Evolutionary conservation across 2,888 invertebrate genomes (phyloP).

Genomic region (Cryptus viduatorius): DNA sequence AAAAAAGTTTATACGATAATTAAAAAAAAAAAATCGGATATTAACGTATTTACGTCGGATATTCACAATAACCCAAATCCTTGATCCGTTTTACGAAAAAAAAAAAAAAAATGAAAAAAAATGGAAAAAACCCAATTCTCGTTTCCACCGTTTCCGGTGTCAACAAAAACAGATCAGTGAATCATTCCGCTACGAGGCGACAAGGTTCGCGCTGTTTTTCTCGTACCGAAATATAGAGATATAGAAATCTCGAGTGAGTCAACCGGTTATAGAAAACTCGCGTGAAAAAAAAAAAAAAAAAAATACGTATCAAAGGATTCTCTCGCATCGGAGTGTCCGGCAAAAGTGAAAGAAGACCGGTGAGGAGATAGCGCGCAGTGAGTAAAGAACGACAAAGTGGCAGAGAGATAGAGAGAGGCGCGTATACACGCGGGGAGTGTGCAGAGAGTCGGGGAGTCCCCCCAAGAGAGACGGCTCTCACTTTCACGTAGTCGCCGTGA

Average conservation of each 20-base stretch:
- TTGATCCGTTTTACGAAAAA: no score
- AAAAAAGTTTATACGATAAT: no score
- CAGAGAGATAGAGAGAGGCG: conserved; percentile 28
- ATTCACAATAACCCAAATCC: no score
- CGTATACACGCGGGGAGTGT: conserved; percentile 32
- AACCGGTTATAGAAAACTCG: not conserved
- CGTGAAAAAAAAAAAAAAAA: not conserved
- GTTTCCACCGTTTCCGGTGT: no score
- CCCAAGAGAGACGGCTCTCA: conserved; percentile 77
- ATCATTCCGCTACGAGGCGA: no score
- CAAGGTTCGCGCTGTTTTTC: no score
- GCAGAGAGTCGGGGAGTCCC: conserved; percentile 45
- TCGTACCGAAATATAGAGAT: no score
- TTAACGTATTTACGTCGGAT: no score
- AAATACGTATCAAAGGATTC: not conserved
- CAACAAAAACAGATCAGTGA: no score
- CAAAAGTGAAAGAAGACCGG: conserved; percentile 11
- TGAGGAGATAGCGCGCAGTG: not conserved
- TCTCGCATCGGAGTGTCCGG: not conserved
- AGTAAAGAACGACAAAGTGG: conserved; percentile 1
- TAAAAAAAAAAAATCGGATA: no score
- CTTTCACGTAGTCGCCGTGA: conserved; percentile 84
- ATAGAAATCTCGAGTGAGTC: not conserved
- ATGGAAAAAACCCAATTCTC: no score
- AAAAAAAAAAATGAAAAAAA: no score